Evolutionary conservation across 2,113 vertebrate species (phyloP).

Genomic region (Tapirus terrestris): DNA sequence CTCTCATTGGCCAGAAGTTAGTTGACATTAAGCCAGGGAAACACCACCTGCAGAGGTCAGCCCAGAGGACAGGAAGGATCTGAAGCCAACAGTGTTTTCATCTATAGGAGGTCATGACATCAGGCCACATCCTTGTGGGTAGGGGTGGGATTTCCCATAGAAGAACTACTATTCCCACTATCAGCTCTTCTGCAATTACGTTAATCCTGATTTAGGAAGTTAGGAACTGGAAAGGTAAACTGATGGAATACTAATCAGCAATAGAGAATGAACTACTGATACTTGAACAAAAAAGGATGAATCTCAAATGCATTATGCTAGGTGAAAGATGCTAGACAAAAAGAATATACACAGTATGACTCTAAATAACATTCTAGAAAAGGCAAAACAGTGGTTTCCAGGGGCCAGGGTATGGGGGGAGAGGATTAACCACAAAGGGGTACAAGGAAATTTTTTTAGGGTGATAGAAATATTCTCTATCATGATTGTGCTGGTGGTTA

Average conservation of each 20-base stretch:
- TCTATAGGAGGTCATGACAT: conserved; percentile 13
- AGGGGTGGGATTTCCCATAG: neutral
- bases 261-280: neutral
- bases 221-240: neutral
- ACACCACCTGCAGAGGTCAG: conserved; percentile 40
- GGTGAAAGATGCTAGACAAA: neutral
- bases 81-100: conserved; percentile 2
- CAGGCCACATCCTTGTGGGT: neutral
- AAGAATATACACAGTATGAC: neutral
- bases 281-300: neutral
- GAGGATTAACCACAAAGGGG: neutral
- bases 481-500: neutral
- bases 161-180: neutral
- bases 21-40: conserved; percentile 29
- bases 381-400: neutral
- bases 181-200: neutral
- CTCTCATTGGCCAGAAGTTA: conserved; percentile 7
- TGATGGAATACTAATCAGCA: neutral
- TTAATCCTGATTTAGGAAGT: conserved; percentile 11
- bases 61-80: conserved; percentile 39
- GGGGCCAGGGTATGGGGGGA: neutral
- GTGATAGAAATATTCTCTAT: neutral
- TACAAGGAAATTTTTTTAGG: neutral
- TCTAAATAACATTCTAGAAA: neutral
- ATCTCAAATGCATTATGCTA: neutral